Base-by-base conservation (phyloP, 2,113 vertebrate genomes). In the Aegypius monachus region DNA sequence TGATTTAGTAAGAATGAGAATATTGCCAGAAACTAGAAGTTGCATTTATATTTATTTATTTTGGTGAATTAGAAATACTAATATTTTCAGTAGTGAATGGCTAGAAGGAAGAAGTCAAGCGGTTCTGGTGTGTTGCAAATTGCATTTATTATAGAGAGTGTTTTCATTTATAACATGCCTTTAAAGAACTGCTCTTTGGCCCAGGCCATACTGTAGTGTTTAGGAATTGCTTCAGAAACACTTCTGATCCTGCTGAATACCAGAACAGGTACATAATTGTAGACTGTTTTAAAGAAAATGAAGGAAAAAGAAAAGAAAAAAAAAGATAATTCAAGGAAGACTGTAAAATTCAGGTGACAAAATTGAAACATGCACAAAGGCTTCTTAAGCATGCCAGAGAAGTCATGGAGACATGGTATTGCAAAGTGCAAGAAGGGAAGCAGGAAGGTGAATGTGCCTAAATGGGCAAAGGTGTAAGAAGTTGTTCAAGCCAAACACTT, bases 61-160 rank as follows among this genome's bases (percentile, higher is more conserved):
- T 95, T 32, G 48, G 40, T 90, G 87, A 95, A 95, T 96, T 89
- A 84, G 82, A 95, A 94, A 83, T 95, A 94, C 81, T 93, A 94
- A 77, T 94, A 73, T 80, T 97, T 95, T 91, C 74, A 93, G 93
- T 88, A 91, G 58, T 13, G 84, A 91, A 83, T 86, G 71, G 53
- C 89, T 95, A 43, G 81, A 92, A 97, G 89, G 89, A 95, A 82
- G 50, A 94, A 90, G 53, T 92, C 66, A 94, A 80, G 78, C 11
- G 0, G 31, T 58, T 81, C 40, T 84, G 36, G 21, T 13, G 61
- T 68, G 59, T 85, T 88, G 78, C 29, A 85, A 87, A 90, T 88
- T 75, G 42, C 47, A n/a, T 95, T 70, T 90, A 55, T 95, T 88
- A 42, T 34, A 50, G 80, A 93, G 43, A 59, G 34, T 12, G 4